Conservation (phyloP, 2,888 invertebrate species). For the Sericinus montela region DNA sequence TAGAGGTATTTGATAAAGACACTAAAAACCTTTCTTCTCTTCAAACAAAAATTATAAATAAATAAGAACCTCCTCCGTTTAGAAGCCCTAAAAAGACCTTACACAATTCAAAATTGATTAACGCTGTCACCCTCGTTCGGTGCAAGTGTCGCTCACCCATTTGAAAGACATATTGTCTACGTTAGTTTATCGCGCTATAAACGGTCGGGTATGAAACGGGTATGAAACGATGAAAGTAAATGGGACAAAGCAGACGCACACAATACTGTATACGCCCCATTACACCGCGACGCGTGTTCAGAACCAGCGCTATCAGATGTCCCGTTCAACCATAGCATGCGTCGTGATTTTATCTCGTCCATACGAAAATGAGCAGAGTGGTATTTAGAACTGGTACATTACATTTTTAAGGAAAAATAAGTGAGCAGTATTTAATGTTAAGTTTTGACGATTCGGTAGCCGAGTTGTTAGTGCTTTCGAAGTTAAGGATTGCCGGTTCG, state of each 20-base stretch:
- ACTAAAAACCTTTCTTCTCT: no score
- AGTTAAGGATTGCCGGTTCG: no score
- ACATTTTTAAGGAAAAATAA: neutral
- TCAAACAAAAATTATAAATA: no score
- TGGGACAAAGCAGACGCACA: slow-evolving; percentile 2
- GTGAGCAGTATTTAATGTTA: no score
- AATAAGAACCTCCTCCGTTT: no score
- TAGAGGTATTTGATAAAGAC: no score
- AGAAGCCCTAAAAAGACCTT: no score
- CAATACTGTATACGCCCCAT: slow-evolving; percentile 13
- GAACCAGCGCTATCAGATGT: slow-evolving; percentile 20
- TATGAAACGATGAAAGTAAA: neutral
- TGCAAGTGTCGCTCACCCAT: neutral
- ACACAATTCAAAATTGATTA: no score
- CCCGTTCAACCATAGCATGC: slow-evolving; percentile 18
- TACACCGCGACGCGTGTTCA: slow-evolving; percentile 9
- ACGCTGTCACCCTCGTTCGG: neutral
- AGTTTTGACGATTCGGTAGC: no score
- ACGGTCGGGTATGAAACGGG: slow-evolving; percentile 3
- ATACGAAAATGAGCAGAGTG: neutral
- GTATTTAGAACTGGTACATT: slow-evolving; percentile 2
- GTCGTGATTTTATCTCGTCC: slow-evolving; percentile 17
- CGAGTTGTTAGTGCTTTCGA: no score
- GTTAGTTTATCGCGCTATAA: slow-evolving; percentile 9
- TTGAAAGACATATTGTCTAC: neutral